Base-by-base conservation (phyloP, 2,113 vertebrate genomes). In the Piprites chloris region DNA sequence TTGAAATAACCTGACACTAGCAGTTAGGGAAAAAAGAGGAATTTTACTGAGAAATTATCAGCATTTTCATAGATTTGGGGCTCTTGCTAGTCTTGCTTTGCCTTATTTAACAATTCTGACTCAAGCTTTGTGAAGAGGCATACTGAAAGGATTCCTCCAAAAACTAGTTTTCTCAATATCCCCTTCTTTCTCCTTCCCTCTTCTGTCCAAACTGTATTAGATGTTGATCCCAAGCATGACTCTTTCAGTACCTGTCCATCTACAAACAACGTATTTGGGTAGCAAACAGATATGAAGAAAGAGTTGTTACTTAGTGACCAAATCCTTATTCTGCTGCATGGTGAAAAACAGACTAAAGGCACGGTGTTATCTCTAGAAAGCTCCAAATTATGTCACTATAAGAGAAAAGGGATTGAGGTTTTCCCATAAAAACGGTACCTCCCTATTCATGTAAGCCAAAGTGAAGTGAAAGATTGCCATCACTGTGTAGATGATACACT, bases 381-480 rank as follows among this genome's bases (percentile, higher is more conserved):
- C 62, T 87, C 35, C 22, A 71, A 58, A 69, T 46, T 14, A 58
- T 85, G 23, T 39, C 53, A 75, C 18, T 58, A 12, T 22, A 73
- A 80, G 65, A 55, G 59, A 39, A 68, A 90, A 77, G 35, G 23
- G 42, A 53, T 2, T 68, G 39, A 89, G 27, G 30, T 69, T 90
- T 90, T 74, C 67, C 46, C 35, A 16, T 4, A 39, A 63, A 85
- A 87, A 80, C 41, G 14, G 16, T n/a, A 52, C 50, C 37, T 76
- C 39, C 63, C 41, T 52, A 13, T 37, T 50, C 12, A 44, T 12
- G 24, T 24, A 90, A 84, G 52, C 21, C 76, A 56, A 78, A 84
- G 47, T 21, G 63, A 90, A 87, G 83, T 58, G 33, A 96, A 86
- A 88, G 56, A 93, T 90, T 95, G 35, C 15, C 47, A 10, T 52